Evolutionary conservation across 2,888 invertebrate species (phyloP), one percentile per base, ranked within the genome.

Genomic region (Agapetus fuscipes): DNA sequence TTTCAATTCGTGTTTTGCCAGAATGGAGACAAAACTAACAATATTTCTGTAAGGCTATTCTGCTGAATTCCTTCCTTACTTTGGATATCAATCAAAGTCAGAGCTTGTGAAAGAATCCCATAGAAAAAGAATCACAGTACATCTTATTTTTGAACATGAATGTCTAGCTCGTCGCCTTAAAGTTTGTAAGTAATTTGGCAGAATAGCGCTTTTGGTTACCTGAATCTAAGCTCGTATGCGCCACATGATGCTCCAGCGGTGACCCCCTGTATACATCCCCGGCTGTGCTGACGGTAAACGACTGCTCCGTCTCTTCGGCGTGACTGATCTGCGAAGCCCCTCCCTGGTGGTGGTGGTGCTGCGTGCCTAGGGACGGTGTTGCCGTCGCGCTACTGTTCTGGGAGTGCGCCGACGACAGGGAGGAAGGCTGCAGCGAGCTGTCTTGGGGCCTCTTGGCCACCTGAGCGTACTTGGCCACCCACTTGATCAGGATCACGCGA

Each of bases 391-490:
- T 62, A 46, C 47, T 43, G 35, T 34, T 28, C 24, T 67, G 66
- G 0, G 67, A 68, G 0, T 66, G 64, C 0, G 58, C 60, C 34
- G 67, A 67, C 1, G 65, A 65, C 59, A 68, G 64, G 0, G 69
- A 69, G 0, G 69, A 66, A 0, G 67, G 66, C 46, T 66, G 67
- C 0, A 58, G 61, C 12, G 43, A 45, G 2, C 41, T 34, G 14
- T 70, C 70, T 35, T 65, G 68, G 41, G 71, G 71, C 50, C 73
- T 76, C 58, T 76, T 80, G 49, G 79, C 74, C 49, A 84, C 80
- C 56, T 89, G 87, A 2, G 84, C 83, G 53, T 83, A 88, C 52
- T 76, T 84, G 1, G 87, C 83, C 13, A 93, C 73, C 93, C 93
- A 94, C 60, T 88, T 87, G 47, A 94, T 84, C 24, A 94, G 68